Percentiles rank a stretch among this genome's conserved stretches.
Evolutionary conservation across 2,888 invertebrate species (phyloP).

Genomic region (Drosophila aldrichi): DNA sequence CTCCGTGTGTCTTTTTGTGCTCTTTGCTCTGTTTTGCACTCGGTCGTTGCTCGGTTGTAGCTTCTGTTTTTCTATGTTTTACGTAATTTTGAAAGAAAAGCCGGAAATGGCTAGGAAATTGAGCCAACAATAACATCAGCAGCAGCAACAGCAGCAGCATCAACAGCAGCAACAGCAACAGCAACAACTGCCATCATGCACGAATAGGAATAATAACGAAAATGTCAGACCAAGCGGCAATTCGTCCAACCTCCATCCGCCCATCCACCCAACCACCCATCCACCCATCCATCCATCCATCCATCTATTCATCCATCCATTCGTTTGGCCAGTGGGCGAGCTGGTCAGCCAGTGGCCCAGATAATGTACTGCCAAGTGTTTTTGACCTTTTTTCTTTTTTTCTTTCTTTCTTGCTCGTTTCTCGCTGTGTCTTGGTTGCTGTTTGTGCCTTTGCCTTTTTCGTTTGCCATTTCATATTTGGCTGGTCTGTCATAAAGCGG

Average conservation of each 20-base stretch:
- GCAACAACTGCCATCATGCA: conserved; percentile 62
- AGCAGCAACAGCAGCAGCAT: conserved; percentile 21
- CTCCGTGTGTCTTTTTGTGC: conserved; percentile 17
- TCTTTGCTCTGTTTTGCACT: conserved; percentile 30
- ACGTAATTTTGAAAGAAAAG: conserved; percentile 72
- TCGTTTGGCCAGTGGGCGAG: conserved; percentile 44
- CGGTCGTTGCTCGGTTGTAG: conserved; percentile 44
- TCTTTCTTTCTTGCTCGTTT: not conserved
- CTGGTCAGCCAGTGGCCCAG: conserved; percentile 71
- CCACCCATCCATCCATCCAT: conserved; percentile 11
- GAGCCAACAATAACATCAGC: conserved; percentile 76
- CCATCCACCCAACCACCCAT: not conserved
- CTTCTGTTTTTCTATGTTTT: conserved; percentile 79
- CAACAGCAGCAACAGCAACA: conserved; percentile 19
- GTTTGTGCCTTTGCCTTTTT: conserved; percentile 27
- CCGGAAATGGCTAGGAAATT: conserved; percentile 81
- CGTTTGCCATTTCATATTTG: conserved; percentile 54
- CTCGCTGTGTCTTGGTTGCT: conserved; percentile 15
- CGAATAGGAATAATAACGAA: conserved; percentile 78
- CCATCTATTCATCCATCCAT: conserved; percentile 8
- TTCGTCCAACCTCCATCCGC: conserved; percentile 50
- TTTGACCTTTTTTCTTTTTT: conserved; percentile 70
- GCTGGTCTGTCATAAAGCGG: conserved; percentile 53
- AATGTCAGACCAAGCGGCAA: conserved; percentile 67
- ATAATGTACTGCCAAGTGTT: conserved; percentile 80